Evolutionary conservation across 2,797 vertebrate species (phyloP), one percentile per base, ranked within the genome.

Genomic region (Clarias laeviceps): DNA sequence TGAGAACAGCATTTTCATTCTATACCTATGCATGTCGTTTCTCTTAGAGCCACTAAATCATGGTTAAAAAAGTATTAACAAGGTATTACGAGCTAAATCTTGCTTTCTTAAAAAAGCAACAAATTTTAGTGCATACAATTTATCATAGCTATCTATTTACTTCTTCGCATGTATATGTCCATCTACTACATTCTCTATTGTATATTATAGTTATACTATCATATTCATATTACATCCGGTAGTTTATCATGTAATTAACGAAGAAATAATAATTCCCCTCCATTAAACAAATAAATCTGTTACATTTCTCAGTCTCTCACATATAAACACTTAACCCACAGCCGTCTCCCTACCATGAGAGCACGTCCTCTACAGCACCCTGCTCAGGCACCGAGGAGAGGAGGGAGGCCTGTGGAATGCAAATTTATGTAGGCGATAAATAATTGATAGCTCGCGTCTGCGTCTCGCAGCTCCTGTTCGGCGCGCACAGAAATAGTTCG

Each of bases 341-440:
- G 69, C 70, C 61, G n/a, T 68, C 72, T 84, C n/a, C 34, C 24
- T 18, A 4, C 40, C 66, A 20, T 8, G 29, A 40, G 61, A 69
- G 61, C 8, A 4, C 34, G 18, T 61, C 64, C 69, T 76, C 70
- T 15, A n/a, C 65, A 76, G 78, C 82, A 34, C 78, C 77, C 77
- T 80, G 82, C 45, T 83, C 57, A 68, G 77, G 78, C 62, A 54
- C 68, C 59, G 34, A 87, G 62, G 65, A 69, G 83, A 81, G 69
- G 61, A 74, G 85, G 85, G 83, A 87, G 80, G 76, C 70, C 54
- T 65, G 64, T 66, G 82, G 89, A 89, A 89, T 88, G 85, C 84
- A 89, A 88, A 90, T 89, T 90, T 89, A 90, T 88, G 88, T 65
- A 82, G 73, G 78, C 83, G 80, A 87, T 90, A 88, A 89, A 90